These are phyloP conservation scores for Apostichopus leukothele DNA, from an alignment of 53 echinoderm and acorn worm genomes.

Conservation along the genomic window DNA sequence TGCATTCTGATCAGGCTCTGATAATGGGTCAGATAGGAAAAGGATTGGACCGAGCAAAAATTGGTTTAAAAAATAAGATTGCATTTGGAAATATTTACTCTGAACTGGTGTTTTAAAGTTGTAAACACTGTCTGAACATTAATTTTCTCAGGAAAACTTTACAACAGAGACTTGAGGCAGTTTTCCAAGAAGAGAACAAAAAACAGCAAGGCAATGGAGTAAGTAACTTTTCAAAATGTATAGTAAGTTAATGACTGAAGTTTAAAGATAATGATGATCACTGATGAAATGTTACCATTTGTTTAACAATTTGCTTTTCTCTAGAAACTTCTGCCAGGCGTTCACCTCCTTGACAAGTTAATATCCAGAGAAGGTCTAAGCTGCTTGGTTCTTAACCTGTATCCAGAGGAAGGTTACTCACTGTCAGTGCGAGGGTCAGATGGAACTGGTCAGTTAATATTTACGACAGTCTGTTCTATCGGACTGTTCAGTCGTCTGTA, in stretches of 20 bases:
- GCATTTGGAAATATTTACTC: too few species aligned
- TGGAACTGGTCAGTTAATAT: conserved; percentile 61
- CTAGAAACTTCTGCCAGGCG: conserved; percentile 75
- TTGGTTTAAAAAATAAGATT: too few species aligned
- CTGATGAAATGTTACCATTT: too few species aligned
- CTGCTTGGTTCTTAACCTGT: conserved; percentile 89
- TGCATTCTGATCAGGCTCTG: too few species aligned
- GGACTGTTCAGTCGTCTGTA: too few species aligned
- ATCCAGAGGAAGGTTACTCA: conserved; percentile 88
- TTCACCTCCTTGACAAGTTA: conserved; percentile 89
- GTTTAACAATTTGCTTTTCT: background rate
- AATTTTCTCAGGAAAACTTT: conserved; percentile 72
- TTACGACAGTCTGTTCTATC: background rate
- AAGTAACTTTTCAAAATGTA: conserved; percentile 14
- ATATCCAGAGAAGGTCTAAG: conserved; percentile 79
- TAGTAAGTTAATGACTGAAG: background rate
- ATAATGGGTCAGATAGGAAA: too few species aligned
- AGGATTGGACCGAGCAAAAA: too few species aligned
- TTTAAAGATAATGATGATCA: background rate
- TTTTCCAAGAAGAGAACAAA: conserved; percentile 84
- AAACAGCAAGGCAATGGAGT: conserved; percentile 73
- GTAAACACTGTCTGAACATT: background rate
- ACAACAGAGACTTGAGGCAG: conserved; percentile 81
- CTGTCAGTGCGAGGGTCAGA: conserved; percentile 81
- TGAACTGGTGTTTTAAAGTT: too few species aligned